Base-by-base conservation (phyloP, 2,797 vertebrate species). In the Menidia menidia region DNA sequence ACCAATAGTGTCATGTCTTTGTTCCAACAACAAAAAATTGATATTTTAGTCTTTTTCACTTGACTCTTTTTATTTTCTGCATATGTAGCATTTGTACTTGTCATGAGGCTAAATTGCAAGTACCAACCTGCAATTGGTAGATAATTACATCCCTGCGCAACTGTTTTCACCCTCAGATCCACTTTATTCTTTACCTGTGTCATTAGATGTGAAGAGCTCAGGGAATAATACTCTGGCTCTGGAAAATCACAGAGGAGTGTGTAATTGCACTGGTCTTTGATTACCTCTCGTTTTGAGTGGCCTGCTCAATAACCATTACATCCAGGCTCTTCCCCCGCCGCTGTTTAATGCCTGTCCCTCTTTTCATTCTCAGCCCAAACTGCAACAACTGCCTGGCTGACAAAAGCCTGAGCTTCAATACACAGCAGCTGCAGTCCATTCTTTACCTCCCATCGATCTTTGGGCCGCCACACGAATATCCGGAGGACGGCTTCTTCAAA, bases 261-360 rank as follows among this genome's bases (percentile, higher is more conserved):
- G 90, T 93, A 93, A 94, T 94, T 93, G 92, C 83, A 73, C 83
- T 80, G 56, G 16, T 85, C 87, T 90, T 90, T 93, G 90, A 94
- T 92, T 93, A 92, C 87, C 87, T 88, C 89, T 92, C 45, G 14
- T 90, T 84, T 78, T 69, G 75, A 86, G 85, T 50, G 16, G 76
- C 71, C 81, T 78, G 90, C 88, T 94, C 91, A 91, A 94, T 94
- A 92, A 89, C 89, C 88, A 92, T 93, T 94, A 92, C 86, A 87
- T 79, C 69, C 83, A 90, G 84, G 85, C 86, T 77, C 86, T 84
- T 76, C 75, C 83, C 76, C 68, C 72, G 73, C 45, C 0, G 16
- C 69, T 72, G 77, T 66, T 75, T 89, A 92, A 92, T 91, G 74
- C 54, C 68, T 80, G 74, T 77, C 56, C 62, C 72, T 53, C 47